phyloP scores from a whole-genome alignment of 2,797 vertebrate species.

The Nannoperca obscura region DNA sequence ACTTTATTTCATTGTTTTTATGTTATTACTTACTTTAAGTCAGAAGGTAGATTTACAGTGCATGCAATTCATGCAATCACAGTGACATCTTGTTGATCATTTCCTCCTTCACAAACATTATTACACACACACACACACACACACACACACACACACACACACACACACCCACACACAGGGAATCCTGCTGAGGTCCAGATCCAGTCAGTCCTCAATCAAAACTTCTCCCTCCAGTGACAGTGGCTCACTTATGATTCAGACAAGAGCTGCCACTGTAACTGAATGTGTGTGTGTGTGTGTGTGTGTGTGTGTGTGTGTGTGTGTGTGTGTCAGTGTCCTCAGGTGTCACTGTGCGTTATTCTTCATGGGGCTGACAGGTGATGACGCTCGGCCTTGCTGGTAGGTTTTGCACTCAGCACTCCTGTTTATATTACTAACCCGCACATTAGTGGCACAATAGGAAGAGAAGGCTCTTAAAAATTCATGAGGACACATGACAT shows the following conservation, averaged over 20 bases:
- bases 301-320: conserved; percentile 13
- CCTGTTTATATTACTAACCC: conserved; percentile 53
- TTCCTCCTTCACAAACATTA: neutral
- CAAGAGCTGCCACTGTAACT: conserved; percentile 13
- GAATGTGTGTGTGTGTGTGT: conserved; percentile 8
- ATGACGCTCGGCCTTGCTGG: conserved; percentile 30
- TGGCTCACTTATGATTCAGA: conserved; percentile 25
- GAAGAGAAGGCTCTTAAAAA: conserved; percentile 66
- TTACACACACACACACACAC: neutral
- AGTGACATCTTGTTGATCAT: neutral
- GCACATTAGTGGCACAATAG: conserved; percentile 68
- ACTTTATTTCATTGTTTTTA: neutral
- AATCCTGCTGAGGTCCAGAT: conserved; percentile 37
- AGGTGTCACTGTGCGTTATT: conserved; percentile 38
- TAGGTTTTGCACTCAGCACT: conserved; percentile 46
- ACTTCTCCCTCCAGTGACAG: conserved; percentile 24
- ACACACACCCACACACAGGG: neutral
- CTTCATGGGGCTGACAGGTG: conserved; percentile 43
- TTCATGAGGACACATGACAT: conserved; percentile 74
- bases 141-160: neutral
- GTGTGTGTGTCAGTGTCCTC: conserved; percentile 13
- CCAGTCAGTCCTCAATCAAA: conserved; percentile 23
- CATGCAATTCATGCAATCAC: neutral
- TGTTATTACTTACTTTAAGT: neutral
- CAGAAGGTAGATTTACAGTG: neutral